These are phyloP conservation scores for Pteromalus puparum DNA, from an alignment of 1,140 invertebrate genomes.

Conservation along the genomic window DNA sequence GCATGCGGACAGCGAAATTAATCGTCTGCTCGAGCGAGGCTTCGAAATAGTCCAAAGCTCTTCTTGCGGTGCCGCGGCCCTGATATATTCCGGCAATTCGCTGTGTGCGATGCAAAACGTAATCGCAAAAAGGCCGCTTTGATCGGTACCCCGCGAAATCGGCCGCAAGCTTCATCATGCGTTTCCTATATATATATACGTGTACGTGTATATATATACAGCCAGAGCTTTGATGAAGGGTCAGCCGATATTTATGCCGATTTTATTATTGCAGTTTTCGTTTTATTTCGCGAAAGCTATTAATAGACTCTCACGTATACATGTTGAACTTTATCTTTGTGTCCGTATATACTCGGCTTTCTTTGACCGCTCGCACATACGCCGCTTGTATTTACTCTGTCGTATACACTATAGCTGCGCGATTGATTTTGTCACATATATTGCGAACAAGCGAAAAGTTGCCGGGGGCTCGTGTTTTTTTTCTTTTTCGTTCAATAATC, in stretches of 20 bases:
- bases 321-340: background rate
- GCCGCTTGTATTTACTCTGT: too few relatives aligned
- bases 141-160: constrained; percentile 27
- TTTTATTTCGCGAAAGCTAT: background rate
- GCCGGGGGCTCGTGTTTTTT: background rate
- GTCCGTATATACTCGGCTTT: background rate
- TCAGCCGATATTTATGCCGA: background rate
- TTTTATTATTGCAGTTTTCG: background rate
- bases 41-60: constrained; percentile 49
- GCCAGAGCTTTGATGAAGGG: background rate
- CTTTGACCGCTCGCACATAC: background rate
- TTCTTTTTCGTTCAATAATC: background rate
- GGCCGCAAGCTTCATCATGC: background rate
- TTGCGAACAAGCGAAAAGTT: too few relatives aligned
- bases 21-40: constrained; percentile 52
- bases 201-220: background rate
- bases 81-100: background rate
- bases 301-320: background rate
- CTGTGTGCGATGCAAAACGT: background rate
- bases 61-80: background rate
- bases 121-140: constrained; percentile 38
- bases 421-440: too few relatives aligned
- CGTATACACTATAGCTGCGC: too few relatives aligned
- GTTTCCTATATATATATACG: background rate
- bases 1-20: constrained; percentile 39